Evolutionary conservation across 2,797 vertebrate species (phyloP), one percentile per base, ranked within the genome.

Genomic region (Odontamblyopus rebecca): DNA sequence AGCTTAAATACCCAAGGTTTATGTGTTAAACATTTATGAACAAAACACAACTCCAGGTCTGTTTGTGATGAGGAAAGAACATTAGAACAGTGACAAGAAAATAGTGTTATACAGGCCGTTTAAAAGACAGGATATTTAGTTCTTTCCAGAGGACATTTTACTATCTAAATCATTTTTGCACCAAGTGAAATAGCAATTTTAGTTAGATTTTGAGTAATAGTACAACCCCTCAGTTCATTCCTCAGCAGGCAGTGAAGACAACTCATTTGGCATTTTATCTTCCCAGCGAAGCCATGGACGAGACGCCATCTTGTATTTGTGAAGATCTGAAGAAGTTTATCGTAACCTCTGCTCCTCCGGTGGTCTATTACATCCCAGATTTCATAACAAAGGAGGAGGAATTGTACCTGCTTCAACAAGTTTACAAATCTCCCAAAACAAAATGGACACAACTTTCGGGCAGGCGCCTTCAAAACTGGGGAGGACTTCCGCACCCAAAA

Each of bases 381-480:
- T 97, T 95, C 86, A 95, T 97, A 89, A 90, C 93, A 0, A 92
- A 93, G 51, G 88, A 88, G 0, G 96, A 97, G 71, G 96, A 97
- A 85, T 79, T 91, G 11, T 87, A 90, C 78, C 93, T 97, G 19
- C 89, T 94, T 13, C 81, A 84, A 69, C 83, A 96, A 93, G 95
- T 97, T 68, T 96, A 95, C 70, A 94, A 90, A 74, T 93, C 95
- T 41, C 96, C 96, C 26, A 97, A 94, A 79, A 85, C 86, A 64
- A 97, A 98, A 77, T 98, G 96, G 96, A 98, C 96, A 1, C 96
- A 97, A 81, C 89, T 98, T 19, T 96, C 94, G 0, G 94, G 95
- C 64, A 89, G 96, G 64, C 90, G 95, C 78, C 93, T 98, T 11
- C 96, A 98, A 87, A 97, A 98, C 85, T 98, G 96, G 96, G 96